These are phyloP conservation scores for Dromococcyx pavoninus DNA, from an alignment of 2,797 vertebrate species.

Conservation along the genomic window DNA sequence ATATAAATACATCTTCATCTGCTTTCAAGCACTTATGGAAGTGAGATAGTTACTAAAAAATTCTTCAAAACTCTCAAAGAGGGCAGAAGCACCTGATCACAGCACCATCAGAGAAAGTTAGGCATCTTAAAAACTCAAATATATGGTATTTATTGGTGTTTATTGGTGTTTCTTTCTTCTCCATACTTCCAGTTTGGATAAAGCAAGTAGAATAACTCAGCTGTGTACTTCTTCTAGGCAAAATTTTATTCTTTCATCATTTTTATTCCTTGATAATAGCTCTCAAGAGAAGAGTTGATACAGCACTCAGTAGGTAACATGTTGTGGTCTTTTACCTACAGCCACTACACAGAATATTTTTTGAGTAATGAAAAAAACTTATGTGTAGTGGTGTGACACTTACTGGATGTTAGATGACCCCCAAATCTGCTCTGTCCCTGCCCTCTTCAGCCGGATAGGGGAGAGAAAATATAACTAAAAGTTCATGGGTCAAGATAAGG, in stretches of 20 bases:
- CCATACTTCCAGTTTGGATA: neutral
- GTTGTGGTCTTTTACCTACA: neutral
- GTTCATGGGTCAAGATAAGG: too few species aligned
- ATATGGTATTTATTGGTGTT: neutral
- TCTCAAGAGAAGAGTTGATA: neutral
- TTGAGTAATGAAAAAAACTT: neutral
- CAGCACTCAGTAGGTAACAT: neutral
- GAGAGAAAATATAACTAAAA: too few species aligned
- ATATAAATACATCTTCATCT: neutral
- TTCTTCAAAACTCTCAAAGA: neutral
- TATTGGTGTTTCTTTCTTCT: neutral
- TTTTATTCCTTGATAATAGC: neutral
- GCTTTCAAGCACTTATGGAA: neutral
- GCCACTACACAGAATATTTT: neutral
- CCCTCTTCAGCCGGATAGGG: too few species aligned
- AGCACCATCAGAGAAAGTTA: neutral
- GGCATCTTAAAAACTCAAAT: neutral
- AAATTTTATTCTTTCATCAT: neutral
- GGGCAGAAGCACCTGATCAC: neutral
- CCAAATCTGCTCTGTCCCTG: too few species aligned
- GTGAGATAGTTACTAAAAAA: neutral
- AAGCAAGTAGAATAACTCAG: neutral
- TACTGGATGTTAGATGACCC: too few species aligned
- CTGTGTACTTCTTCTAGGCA: neutral
- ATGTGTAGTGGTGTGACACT: too few species aligned